Percentiles rank a stretch among this genome's conserved stretches.
Conservation (phyloP, 2,113 vertebrate genomes). For the Hypanus sabinus region DNA sequence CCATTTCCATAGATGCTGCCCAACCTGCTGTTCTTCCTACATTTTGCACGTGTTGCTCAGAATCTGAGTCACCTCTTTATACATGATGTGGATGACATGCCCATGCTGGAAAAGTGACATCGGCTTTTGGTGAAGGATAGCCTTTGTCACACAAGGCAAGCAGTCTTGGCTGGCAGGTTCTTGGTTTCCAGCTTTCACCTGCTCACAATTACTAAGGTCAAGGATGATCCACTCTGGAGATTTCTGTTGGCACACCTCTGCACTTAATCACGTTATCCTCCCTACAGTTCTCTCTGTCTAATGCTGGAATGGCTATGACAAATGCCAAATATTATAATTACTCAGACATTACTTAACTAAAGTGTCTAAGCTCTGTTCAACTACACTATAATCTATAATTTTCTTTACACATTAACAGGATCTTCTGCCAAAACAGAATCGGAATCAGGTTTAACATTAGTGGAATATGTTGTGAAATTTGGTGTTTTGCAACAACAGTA, state of each 20-base stretch:
- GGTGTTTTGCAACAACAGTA: too few relatives aligned
- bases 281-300: neutral
- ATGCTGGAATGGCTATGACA: neutral
- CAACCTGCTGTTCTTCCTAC: too few relatives aligned
- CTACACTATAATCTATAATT: too few relatives aligned
- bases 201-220: neutral
- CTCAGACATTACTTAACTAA: neutral
- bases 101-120: neutral
- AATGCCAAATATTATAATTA: neutral
- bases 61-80: neutral
- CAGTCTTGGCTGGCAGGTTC: neutral
- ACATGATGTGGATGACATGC: neutral
- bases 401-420: too few relatives aligned
- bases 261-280: neutral
- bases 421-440: too few relatives aligned
- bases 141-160: neutral
- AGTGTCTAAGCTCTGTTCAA: neutral
- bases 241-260: neutral
- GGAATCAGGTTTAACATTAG: too few relatives aligned
- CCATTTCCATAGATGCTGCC: too few relatives aligned
- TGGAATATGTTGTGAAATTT: too few relatives aligned
- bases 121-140: neutral
- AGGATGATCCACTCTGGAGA: neutral
- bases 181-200: neutral
- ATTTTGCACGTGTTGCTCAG: neutral